Evolutionary conservation across 2,113 vertebrate genomes (phyloP), one percentile per base, ranked within the genome.

Genomic region (Callospermophilus lateralis): DNA sequence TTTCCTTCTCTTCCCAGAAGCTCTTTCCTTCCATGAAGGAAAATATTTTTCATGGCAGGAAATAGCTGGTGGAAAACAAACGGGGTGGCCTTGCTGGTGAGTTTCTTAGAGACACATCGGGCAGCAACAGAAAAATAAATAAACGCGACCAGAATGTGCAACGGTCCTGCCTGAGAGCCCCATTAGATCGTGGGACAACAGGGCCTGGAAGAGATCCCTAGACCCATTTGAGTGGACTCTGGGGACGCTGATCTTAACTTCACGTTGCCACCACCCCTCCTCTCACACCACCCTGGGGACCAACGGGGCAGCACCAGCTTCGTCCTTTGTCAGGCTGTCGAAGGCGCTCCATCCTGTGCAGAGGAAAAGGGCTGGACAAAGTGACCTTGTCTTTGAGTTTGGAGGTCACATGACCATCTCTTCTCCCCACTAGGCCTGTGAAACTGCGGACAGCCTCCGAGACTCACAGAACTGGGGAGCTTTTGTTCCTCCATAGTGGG

Each of bases 31-130:
- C 90, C 78, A 39, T 80, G 34, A 89, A 79, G 89, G 91, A 93
- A 93, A 93, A 86, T 92, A 68, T 95, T 95, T 95, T 93, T 93
- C 88, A 95, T 91, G 96, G 86, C 94, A 93, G 94, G 86, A 97
- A 95, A 72, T 81, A 76, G 51, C 74, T 63, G 80, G 80, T 92
- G 53, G 85, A 84, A 91, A 87, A 90, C 86, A 84, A 84, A 58
- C 7, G 9, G 34, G 26, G 42, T 3, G 5, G 58, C 80, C 72
- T 94, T 42, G 5, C 80, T 94, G 91, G 58, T 65, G 30, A 90
- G 84, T 88, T 89, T 96, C 95, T 95, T 86, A 86, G 67, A 90
- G 73, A 86, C 28, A n/a, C 67, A 63, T 39, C 48, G 8, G 15
- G 78, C 94, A 61, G 63, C 16, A 30, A 92, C 78, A 92, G 78